Evolutionary conservation across 1,140 invertebrate genomes (phyloP).

Genomic region (Diachasma alloeum): DNA sequence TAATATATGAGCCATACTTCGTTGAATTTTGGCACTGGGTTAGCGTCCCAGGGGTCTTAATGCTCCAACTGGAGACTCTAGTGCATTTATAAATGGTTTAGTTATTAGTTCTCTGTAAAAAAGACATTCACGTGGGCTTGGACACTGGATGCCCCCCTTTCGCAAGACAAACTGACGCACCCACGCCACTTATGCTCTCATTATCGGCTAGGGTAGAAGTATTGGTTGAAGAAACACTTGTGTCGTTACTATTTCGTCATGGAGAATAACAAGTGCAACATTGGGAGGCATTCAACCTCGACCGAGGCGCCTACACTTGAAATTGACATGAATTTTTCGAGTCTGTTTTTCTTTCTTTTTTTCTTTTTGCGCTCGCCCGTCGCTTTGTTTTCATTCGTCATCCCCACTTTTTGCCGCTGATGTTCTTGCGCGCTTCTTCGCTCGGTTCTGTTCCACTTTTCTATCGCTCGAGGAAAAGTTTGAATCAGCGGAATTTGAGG

Average conservation of each 20-base stretch:
- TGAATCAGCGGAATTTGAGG: no score
- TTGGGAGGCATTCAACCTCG: neutral
- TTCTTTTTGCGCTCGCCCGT: neutral
- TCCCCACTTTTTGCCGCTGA: neutral
- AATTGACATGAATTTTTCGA: neutral
- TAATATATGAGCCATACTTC: neutral
- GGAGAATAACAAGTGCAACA: conserved; percentile 4
- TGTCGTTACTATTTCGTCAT: neutral
- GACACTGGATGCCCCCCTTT: neutral
- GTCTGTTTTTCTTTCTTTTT: neutral
- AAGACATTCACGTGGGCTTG: neutral
- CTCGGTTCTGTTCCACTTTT: neutral
- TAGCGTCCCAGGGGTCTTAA: neutral
- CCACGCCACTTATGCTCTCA: neutral
- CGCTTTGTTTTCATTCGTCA: neutral
- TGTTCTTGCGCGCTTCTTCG: neutral
- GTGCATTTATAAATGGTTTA: neutral
- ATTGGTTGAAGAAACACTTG: neutral
- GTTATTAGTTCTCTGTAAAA: neutral
- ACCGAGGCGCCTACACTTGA: conserved; percentile 7
- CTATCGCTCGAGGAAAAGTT: no score
- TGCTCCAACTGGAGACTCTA: neutral
- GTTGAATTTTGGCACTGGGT: neutral
- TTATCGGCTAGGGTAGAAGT: neutral
- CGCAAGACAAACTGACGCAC: conserved; percentile 10